A percentile compares a stretch with the other conserved stretches of the same genome.
Evolutionary conservation across 2,888 invertebrate species (phyloP).

Genomic region (Meta bourneti): DNA sequence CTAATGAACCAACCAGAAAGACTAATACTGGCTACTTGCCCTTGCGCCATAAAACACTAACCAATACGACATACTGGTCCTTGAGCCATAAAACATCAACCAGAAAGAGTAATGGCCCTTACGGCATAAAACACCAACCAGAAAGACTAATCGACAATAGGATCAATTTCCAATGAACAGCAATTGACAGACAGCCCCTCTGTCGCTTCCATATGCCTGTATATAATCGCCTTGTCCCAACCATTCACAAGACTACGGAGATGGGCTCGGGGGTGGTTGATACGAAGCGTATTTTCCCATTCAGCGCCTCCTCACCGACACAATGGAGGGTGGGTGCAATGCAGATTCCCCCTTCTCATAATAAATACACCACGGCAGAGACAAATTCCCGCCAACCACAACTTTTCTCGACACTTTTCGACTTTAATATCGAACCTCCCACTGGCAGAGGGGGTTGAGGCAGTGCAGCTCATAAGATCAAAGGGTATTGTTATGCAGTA

Average conservation of each 20-base stretch:
- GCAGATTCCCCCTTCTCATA: constrained; percentile 20
- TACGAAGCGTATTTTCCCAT: constrained; percentile 44
- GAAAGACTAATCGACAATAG: too few relatives aligned
- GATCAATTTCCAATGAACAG: not conserved
- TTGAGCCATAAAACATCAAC: too few relatives aligned
- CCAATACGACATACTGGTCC: too few relatives aligned
- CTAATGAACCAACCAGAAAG: too few relatives aligned
- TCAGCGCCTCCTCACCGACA: constrained; percentile 40
- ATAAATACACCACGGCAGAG: constrained; percentile 23
- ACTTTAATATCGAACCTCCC: constrained; percentile 51
- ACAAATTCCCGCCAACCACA: constrained; percentile 5
- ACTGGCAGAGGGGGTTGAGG: not conserved
- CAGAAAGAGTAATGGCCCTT: too few relatives aligned
- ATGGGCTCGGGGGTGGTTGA: constrained; percentile 3
- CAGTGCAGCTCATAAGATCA: too few relatives aligned
- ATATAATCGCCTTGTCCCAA: constrained; percentile 53
- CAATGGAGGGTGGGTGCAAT: constrained; percentile 31
- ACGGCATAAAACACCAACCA: too few relatives aligned
- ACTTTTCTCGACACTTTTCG: constrained; percentile 22
- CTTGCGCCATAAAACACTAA: too few relatives aligned
- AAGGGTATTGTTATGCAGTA: constrained; percentile 22
- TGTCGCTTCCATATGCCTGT: constrained; percentile 46
- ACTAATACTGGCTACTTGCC: too few relatives aligned
- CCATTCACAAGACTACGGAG: constrained; percentile 20
- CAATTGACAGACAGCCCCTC: not conserved